Conservation (phyloP, 2,797 vertebrate genomes). For the Intellagama lesueurii region DNA sequence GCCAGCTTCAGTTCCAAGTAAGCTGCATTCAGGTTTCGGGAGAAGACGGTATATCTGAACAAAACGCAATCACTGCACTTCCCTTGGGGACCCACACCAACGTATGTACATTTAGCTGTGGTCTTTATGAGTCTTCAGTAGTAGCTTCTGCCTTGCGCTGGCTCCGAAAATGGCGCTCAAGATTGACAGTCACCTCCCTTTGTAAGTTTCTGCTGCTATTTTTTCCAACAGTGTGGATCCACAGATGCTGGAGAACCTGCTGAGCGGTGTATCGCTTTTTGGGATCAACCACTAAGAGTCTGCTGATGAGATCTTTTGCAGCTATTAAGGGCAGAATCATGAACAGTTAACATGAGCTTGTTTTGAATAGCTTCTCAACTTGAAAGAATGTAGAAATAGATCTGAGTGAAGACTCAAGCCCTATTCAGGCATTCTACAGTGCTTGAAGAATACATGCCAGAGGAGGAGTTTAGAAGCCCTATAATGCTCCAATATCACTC, state of each 20-base stretch:
- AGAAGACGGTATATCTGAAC: background rate
- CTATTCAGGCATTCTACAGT: too few relatives aligned
- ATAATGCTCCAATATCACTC: too few relatives aligned
- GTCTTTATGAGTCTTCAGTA: slow-evolving; percentile 40
- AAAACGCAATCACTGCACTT: background rate
- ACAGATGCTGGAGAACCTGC: slow-evolving; percentile 88
- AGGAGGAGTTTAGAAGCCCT: too few relatives aligned
- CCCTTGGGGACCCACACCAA: background rate
- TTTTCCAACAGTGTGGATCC: slow-evolving; percentile 86
- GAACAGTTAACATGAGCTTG: background rate
- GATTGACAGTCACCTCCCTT: slow-evolving; percentile 72
- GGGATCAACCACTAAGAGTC: slow-evolving; percentile 88
- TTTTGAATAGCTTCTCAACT: background rate
- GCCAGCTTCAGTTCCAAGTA: background rate
- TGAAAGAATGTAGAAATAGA: background rate
- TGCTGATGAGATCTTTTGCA: slow-evolving; percentile 89
- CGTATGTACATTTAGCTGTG: background rate
- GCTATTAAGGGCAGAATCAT: slow-evolving; percentile 75
- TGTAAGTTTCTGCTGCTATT: slow-evolving; percentile 75
- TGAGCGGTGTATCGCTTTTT: slow-evolving; percentile 87
- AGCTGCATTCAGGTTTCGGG: background rate
- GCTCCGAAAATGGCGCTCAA: slow-evolving; percentile 70
- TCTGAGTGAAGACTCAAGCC: background rate
- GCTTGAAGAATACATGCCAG: too few relatives aligned
- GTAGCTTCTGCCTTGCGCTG: slow-evolving; percentile 61